Conservation (phyloP, 1,140 invertebrate genomes). For the Acromyrmex echinatior region DNA sequence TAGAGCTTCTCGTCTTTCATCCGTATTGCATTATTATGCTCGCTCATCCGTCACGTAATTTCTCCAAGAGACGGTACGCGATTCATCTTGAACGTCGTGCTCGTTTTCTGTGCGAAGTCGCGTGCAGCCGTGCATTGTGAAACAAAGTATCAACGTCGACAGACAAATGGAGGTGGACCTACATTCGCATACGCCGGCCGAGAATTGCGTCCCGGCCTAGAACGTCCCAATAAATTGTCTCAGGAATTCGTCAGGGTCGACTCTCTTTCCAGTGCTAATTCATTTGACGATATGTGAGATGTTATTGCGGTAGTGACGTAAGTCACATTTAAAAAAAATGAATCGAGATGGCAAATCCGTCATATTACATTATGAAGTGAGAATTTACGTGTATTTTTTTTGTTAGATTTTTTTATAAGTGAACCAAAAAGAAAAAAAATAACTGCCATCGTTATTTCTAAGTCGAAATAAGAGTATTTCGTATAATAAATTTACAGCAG, state of each 20-base stretch:
- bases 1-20: slow-evolving; percentile 21
- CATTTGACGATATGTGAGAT: slow-evolving; percentile 21
- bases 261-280: slow-evolving; percentile 18
- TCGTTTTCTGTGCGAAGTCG: slow-evolving; percentile 4
- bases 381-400: not conserved
- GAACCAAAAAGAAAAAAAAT: not conserved
- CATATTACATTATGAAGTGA: not conserved
- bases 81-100: slow-evolving; percentile 41
- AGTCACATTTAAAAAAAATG: not conserved
- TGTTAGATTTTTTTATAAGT: not conserved
- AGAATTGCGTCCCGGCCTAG: slow-evolving; percentile 60
- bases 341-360: slow-evolving; percentile 14
- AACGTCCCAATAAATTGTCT: slow-evolving; percentile 69
- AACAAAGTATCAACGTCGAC: slow-evolving; percentile 46
- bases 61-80: not conserved
- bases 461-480: not conserved
- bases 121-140: slow-evolving; percentile 39
- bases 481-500: not conserved
- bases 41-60: slow-evolving; percentile 21
- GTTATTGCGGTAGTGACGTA: slow-evolving; percentile 26
- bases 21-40: slow-evolving; percentile 12
- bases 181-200: slow-evolving; percentile 64
- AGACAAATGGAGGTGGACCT: slow-evolving; percentile 70
- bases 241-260: slow-evolving; percentile 63
- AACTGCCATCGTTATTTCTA: not conserved